A percentile compares a stretch with the other conserved stretches of the same genome.
Evolutionary conservation across 2,113 vertebrate species (phyloP).

Genomic region (Apteryx mantelli): DNA sequence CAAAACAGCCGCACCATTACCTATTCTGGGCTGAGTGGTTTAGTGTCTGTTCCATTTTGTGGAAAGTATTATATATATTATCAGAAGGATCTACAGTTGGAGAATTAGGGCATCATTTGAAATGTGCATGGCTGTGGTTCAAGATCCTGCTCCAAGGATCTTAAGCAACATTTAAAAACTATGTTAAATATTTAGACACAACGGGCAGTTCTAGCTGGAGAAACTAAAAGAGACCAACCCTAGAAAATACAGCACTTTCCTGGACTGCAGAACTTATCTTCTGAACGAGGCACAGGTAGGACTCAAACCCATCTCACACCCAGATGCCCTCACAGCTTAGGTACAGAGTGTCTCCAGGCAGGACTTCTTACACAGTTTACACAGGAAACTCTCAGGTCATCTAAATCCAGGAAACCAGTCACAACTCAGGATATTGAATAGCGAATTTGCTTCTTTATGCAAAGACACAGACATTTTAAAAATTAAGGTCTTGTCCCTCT

Average conservation of each 20-base stretch:
- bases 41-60: neutral
- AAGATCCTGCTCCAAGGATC: neutral
- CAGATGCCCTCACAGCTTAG: neutral
- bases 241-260: neutral
- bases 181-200: neutral
- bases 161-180: neutral
- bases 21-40: neutral
- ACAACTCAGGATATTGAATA: rapidly evolving
- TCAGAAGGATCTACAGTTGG: neutral
- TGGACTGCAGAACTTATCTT: neutral
- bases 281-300: neutral
- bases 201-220: neutral
- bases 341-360: neutral
- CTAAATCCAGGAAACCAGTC: neutral
- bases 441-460: neutral
- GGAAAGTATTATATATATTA: neutral
- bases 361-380: neutral
- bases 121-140: neutral
- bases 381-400: neutral
- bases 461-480: neutral
- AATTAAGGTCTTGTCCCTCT: neutral
- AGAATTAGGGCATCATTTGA: neutral
- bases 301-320: neutral
- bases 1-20: neutral
- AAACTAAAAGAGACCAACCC: neutral